Evolutionary conservation across 2,888 invertebrate species (phyloP), one percentile per base, ranked within the genome.

Genomic region (Himalopsyche kuldschensis): DNA sequence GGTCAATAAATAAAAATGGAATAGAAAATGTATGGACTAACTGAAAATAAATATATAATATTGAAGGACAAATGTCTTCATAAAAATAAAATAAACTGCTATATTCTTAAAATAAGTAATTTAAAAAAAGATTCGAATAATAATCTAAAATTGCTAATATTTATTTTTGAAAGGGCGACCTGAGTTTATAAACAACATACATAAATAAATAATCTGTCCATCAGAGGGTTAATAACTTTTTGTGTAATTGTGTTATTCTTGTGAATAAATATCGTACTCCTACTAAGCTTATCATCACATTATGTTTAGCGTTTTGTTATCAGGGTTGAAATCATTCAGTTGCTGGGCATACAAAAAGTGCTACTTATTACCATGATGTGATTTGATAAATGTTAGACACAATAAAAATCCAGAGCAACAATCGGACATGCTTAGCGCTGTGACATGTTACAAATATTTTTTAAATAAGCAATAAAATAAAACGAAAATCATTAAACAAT

Each of bases 1-100:
- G n/a, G n/a, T n/a, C n/a, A n/a, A n/a, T n/a, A 82, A 80, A 79
- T 77, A 48, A 82, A 41, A 84, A 6, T 47, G 76, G 8, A 82
- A 30, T n/a, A 82, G 63, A 82, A 79, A 75, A 30, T 55, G 75
- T 46, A 55, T 32, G 31, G 35, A 82, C 20, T 75, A n/a, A 75
- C 46, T 80, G 47, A 80, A 83, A 78, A 55, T 55, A 55, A 55
- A 24, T 20, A n/a, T 24, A 55, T 55, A 2, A 24, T 55, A 55
- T 10, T 55, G 5, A 55, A 48, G 0, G 48, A 20, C 48, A n/a
- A 55, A 55, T 15, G 55, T 55, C 5, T 55, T 32, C 32, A 79
- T 79, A 32, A 69, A 69, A 31, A 63, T 32, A 55, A 79, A 31
- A 55, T 55, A 55, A 20, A 79, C n/a, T 79, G 55, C 30, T 79